Base-by-base conservation (phyloP, 2,888 invertebrate species). In the Habrosyne pyritoides region DNA sequence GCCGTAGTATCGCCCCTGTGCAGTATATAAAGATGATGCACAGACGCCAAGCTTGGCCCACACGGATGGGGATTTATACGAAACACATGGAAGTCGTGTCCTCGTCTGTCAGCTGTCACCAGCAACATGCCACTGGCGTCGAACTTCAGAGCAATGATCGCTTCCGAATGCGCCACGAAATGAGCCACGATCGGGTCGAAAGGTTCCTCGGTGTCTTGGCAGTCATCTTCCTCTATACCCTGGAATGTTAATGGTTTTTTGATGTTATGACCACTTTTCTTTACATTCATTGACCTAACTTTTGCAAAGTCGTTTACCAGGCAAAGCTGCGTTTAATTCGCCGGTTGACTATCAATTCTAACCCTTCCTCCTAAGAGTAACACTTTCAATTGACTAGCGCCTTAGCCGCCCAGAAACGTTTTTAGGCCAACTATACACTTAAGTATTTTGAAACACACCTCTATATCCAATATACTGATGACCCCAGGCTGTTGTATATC, bases 1-100 rank as follows among this genome's bases (percentile, higher is more conserved):
- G 99, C 98, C 48, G 98, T 97, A 0, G 99, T 99, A 76, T 98
- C 99, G 4, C 99, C 99, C 47, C 99, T 93, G 83, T 99, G 98
- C 63, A 99, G 90, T 30, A 98, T 96, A 81, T 99, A 99, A 46
- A 99, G 92, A 88, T 99, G 99, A 82, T 99, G 98, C 26, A 98
- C 97, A 0, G 98, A 96, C 0, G 98, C 97, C 57, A 98, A 89
- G 21, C 96, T 95, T 10, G 98, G 95, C 0, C 97, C 97, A 52
- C 96, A 95, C 0, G 98, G 97, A 93, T 99, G 99, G 0, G 99
- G 97, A 79, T 98, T 97, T 68, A 99, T 95, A 57, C 98, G 94
- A 89, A 99, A 99, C 69, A 99, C 94, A 86, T 99, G 97, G 92
- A 99, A 99, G 82, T 98, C 97, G 79, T 99, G 98, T 0, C 99